Conservation (phyloP, 1,140 invertebrate species). For the Bombus ignitus region DNA sequence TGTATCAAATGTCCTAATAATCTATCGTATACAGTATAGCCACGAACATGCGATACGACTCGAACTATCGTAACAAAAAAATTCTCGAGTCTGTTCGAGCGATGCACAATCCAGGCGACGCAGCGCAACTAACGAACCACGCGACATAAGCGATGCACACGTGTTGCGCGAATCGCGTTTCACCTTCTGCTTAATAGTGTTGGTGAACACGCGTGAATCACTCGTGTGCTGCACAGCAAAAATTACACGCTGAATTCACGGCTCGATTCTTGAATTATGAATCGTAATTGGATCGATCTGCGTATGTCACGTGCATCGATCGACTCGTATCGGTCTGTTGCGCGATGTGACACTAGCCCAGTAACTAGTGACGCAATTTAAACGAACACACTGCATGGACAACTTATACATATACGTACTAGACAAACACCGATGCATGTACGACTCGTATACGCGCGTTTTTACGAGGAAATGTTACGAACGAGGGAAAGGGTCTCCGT, state of each 20-base stretch:
- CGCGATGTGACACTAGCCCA: conserved; percentile 34
- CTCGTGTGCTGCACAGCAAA: background rate
- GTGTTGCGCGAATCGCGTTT: conserved; percentile 29
- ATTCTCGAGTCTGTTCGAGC: background rate
- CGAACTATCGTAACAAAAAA: background rate
- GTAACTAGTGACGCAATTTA: conserved; percentile 27
- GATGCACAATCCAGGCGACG: too few species aligned
- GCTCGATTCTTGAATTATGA: conserved; percentile 14
- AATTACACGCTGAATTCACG: conserved; percentile 2
- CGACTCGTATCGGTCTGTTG: conserved; percentile 3
- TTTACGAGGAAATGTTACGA: background rate
- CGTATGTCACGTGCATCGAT: conserved; percentile 28
- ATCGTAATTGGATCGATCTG: conserved; percentile 40
- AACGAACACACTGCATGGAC: background rate
- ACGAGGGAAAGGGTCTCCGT: background rate
- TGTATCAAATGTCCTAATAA: background rate
- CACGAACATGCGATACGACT: background rate
- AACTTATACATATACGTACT: too few species aligned
- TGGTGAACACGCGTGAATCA: background rate
- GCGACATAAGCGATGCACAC: background rate
- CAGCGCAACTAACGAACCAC: background rate
- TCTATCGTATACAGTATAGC: too few species aligned
- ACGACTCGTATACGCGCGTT: background rate
- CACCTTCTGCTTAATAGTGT: background rate
- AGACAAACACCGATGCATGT: too few species aligned